phyloP scores from a whole-genome alignment of 1,140 invertebrate species.

The Formica selysi region DNA sequence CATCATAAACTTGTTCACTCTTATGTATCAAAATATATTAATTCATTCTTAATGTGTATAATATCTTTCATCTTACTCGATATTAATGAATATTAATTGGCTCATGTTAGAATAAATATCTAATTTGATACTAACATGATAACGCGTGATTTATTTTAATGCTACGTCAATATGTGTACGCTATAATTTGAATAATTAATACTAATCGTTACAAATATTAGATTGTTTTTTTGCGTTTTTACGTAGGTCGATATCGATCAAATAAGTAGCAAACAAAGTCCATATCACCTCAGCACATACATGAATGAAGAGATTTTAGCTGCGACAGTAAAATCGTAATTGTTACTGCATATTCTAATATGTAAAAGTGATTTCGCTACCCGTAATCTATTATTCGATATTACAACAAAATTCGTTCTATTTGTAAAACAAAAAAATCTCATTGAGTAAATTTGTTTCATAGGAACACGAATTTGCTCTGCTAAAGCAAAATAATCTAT shows the following conservation, averaged over 20 bases:
- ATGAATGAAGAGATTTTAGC: not conserved
- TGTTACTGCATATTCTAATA: too few species aligned
- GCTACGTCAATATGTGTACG: conserved; percentile 26
- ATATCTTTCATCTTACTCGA: conserved; percentile 17
- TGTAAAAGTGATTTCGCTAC: too few species aligned
- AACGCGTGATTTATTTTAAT: not conserved
- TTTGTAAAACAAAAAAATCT: too few species aligned
- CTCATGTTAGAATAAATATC: conserved; percentile 3
- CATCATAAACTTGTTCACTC: not conserved
- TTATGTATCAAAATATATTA: conserved; percentile 54
- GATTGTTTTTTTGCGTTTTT: not conserved
- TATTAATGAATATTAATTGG: conserved; percentile 26
- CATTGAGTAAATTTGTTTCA: too few species aligned
- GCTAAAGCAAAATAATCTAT: too few species aligned
- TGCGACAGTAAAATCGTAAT: too few species aligned
- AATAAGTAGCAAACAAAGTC: not conserved
- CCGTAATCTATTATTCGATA: too few species aligned
- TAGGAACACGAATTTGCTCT: too few species aligned
- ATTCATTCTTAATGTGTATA: conserved; percentile 3
- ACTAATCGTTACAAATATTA: conserved; percentile 5
- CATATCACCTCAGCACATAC: not conserved
- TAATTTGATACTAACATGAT: conserved; percentile 11
- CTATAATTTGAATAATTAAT: conserved; percentile 19
- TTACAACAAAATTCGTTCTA: too few species aligned
- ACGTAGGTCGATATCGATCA: not conserved